Evolutionary conservation across 2,797 vertebrate species (phyloP).

Genomic region (Alca torda): DNA sequence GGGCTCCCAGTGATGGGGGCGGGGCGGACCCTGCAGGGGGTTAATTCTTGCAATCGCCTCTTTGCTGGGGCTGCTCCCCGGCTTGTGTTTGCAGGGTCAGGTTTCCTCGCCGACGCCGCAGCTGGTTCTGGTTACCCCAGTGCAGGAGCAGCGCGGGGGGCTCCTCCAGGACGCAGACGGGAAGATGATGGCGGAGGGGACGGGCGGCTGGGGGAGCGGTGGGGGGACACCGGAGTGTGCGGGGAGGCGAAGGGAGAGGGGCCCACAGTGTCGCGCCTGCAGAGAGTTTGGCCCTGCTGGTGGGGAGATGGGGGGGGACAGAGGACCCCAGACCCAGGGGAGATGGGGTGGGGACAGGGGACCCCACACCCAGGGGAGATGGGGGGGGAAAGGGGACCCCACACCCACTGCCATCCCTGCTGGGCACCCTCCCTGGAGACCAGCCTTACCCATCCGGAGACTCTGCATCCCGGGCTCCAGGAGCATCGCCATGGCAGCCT

Average conservation of each 20-base stretch:
- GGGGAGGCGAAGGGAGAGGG: background rate
- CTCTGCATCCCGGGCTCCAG: slow-evolving; percentile 74
- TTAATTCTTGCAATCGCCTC: accelerated
- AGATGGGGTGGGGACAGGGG: no score
- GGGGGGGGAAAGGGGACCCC: no score
- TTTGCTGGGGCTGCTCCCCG: background rate
- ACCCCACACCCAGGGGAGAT: accelerated
- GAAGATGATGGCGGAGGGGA: accelerated
- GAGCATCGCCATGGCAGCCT: slow-evolving; percentile 73
- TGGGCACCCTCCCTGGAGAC: background rate
- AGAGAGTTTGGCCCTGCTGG: background rate
- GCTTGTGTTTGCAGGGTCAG: background rate
- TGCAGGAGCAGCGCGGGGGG: background rate
- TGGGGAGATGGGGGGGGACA: no score
- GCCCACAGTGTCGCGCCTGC: background rate
- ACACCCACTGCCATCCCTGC: accelerated
- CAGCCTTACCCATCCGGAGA: slow-evolving; percentile 75
- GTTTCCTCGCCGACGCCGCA: background rate
- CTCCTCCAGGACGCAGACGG: background rate
- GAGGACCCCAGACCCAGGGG: no score
- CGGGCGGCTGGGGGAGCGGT: background rate
- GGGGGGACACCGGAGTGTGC: background rate
- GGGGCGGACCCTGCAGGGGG: no score
- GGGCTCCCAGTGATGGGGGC: no score
- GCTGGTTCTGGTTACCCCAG: background rate